Evolutionary conservation across 2,797 vertebrate species (phyloP).

Genomic region (Manis pentadactyla): DNA sequence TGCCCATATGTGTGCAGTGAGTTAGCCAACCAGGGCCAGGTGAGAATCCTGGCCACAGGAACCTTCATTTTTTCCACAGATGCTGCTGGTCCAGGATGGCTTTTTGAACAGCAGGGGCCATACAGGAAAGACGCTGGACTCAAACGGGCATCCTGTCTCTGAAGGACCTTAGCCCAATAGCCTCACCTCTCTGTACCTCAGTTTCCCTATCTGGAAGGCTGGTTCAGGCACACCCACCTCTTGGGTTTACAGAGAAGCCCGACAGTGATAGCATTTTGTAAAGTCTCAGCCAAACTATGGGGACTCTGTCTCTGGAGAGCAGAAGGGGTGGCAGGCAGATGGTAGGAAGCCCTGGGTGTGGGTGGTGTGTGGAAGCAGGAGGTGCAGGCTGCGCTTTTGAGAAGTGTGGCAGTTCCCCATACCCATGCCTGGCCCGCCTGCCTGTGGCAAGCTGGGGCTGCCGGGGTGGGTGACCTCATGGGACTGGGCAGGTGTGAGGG

Average conservation of each 20-base stretch:
- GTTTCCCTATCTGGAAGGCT: background rate
- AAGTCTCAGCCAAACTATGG: background rate
- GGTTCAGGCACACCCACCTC: background rate
- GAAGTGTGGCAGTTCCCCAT: background rate
- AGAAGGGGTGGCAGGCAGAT: conserved; percentile 43
- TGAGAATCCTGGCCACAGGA: background rate
- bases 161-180: background rate
- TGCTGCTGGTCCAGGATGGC: rapidly evolving
- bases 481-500: background rate
- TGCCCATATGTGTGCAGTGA: no score
- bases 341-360: conserved; percentile 21
- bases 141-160: background rate
- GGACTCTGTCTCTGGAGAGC: background rate
- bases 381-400: conserved; percentile 77
- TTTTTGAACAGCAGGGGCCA: background rate
- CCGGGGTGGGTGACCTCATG: background rate
- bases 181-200: background rate
- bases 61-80: background rate
- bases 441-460: background rate
- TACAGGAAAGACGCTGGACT: background rate
- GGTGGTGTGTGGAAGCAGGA: conserved; percentile 58
- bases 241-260: background rate
- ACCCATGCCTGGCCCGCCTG: background rate
- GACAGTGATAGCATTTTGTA: background rate
- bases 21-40: background rate